Evolutionary conservation across 2,888 invertebrate species (phyloP), one percentile per base, ranked within the genome.

Genomic region (Dryadula phaetusa): DNA sequence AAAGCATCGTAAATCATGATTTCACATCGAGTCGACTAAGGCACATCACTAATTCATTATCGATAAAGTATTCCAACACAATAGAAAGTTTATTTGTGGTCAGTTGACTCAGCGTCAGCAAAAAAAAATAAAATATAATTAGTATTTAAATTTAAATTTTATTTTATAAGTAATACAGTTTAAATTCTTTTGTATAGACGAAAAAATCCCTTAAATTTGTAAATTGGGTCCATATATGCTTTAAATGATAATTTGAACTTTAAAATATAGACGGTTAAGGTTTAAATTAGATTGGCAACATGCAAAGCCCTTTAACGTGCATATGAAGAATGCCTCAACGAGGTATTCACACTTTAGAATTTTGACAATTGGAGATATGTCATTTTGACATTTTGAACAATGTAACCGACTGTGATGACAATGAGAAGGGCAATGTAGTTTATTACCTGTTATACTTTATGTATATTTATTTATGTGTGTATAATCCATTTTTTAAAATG

Each of bases 61-160:
- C 88, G 86, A 90, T 88, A 87, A 87, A 84, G 82, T 88, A 83
- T 86, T 83, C 82, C 80, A 78, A 78, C 85, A 90, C 91, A 90
- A 91, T 88, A 91, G 92, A 92, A 92, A 92, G 92, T 90, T 89
- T 87, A 86, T 90, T 90, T 90, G 83, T 82, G 79, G 79, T 75
- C 75, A 69, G 75, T 69, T 69, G 66, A 71, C 65, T 79, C 75
- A 86, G 72, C 69, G 86, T 81, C 76, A 66, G 84, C 83, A 86
- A 77, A 84, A 82, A 82, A 84, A 62, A 4, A 18, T 16, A 56
- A 0, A 10, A 18, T 14, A 0, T 6, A 14, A 8, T 12, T 37
- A 18, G 18, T 16, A 60, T 14, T 46, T 14, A 14, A 60, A 60
- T 32, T 60, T 28, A 10, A 16, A 60, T 60, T 18, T 28, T 60